These are phyloP conservation scores for Leuciscus waleckii DNA, from an alignment of 2,797 vertebrate species.

Conservation along the genomic window DNA sequence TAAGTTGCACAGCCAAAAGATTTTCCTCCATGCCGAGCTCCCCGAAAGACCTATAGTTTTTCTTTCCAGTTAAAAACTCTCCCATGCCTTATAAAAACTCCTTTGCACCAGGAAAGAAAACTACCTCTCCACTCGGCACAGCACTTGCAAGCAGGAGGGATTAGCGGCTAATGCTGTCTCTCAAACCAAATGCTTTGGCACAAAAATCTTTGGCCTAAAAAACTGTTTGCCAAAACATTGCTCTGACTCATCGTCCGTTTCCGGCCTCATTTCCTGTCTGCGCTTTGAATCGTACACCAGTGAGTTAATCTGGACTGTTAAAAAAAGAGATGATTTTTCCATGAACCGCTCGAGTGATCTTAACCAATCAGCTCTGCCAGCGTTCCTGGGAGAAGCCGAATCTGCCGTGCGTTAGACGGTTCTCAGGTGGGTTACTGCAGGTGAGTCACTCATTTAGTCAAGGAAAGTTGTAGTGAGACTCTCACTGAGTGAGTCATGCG, in stretches of 20 bases:
- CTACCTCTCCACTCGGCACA: conserved; percentile 34
- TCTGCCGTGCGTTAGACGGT: not conserved
- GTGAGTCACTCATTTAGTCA: conserved; percentile 52
- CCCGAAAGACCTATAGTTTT: conserved; percentile 17
- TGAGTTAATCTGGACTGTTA: not conserved
- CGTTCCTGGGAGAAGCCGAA: not conserved
- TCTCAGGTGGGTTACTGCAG: conserved; percentile 29
- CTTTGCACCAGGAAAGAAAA: conserved; percentile 40
- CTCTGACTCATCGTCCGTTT: conserved; percentile 16
- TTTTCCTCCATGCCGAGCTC: not conserved
- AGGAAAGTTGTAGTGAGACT: conserved; percentile 32
- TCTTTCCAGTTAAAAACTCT: conserved; percentile 25
- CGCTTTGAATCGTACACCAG: not conserved
- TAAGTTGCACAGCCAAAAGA: not conserved
- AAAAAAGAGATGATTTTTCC: not conserved
- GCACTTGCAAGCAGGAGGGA: not conserved
- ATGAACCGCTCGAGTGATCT: not conserved
- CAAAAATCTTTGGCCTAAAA: conserved; percentile 2
- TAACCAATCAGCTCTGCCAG: not conserved
- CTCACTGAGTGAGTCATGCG: conserved; percentile 53
- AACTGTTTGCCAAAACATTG: not conserved
- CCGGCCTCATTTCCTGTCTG: not conserved
- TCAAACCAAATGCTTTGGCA: conserved; percentile 18
- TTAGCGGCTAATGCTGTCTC: conserved; percentile 26
- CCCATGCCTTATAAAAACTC: conserved; percentile 35